A percentile compares a stretch with the other conserved stretches of the same genome.
Conservation (phyloP, 1,140 invertebrate genomes). For the Neomicropteryx cornuta region DNA sequence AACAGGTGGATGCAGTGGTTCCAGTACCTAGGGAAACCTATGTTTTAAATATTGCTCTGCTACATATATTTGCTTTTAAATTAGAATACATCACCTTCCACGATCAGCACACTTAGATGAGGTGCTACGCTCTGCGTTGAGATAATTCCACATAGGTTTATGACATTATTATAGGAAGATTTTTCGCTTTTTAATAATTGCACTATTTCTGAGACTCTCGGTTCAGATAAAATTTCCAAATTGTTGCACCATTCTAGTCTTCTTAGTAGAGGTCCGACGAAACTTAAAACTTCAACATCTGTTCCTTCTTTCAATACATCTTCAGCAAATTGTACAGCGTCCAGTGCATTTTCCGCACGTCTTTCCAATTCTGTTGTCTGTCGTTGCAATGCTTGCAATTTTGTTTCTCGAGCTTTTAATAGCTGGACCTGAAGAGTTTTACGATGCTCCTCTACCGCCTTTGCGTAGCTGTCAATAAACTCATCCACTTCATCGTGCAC, state of each 20-base stretch:
- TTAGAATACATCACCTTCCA: slow-evolving; percentile 35
- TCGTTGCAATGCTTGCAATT: slow-evolving; percentile 33
- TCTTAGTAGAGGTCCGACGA: slow-evolving; percentile 48
- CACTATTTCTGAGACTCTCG: slow-evolving; percentile 34
- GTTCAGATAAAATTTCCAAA: slow-evolving; percentile 31
- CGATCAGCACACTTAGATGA: slow-evolving; percentile 36
- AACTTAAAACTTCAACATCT: slow-evolving; percentile 54
- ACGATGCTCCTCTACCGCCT: slow-evolving; percentile 49
- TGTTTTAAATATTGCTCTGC: not conserved
- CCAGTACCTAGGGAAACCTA: no score
- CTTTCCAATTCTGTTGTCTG: slow-evolving; percentile 37
- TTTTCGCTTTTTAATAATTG: slow-evolving; percentile 38
- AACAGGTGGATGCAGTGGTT: no score
- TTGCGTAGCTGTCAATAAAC: slow-evolving; percentile 48
- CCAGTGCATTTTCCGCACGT: slow-evolving; percentile 31
- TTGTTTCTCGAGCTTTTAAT: slow-evolving; percentile 29
- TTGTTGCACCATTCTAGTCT: slow-evolving; percentile 48
- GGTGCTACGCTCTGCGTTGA: slow-evolving; percentile 47
- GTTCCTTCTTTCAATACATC: slow-evolving; percentile 52
- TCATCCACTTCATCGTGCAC: slow-evolving; percentile 47
- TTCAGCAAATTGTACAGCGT: slow-evolving; percentile 48
- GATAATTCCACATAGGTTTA: slow-evolving; percentile 37
- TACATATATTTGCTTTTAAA: not conserved
- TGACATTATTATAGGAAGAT: slow-evolving; percentile 23
- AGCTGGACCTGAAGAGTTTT: slow-evolving; percentile 32